phyloP scores from a whole-genome alignment of 2,888 invertebrate genomes.

The Phyllotreta striolata region DNA sequence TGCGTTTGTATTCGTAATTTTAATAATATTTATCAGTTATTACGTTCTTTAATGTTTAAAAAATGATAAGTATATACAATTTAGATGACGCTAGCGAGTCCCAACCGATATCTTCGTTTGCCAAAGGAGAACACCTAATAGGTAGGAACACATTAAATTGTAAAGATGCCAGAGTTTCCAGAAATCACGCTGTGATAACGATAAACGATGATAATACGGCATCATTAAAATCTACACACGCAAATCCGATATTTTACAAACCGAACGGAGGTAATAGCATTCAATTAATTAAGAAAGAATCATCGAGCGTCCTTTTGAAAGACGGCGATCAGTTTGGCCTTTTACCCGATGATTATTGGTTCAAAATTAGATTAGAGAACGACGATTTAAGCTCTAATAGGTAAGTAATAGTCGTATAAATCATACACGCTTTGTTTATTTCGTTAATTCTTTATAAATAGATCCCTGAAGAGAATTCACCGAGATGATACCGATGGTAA shows the following conservation, averaged over 20 bases:
- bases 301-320: conserved; percentile 53
- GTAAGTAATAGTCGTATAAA: no score
- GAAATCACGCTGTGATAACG: conserved; percentile 63
- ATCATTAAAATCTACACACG: conserved; percentile 62
- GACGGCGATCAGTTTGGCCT: conserved; percentile 66
- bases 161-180: conserved; percentile 64
- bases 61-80: conserved; percentile 18
- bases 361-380: conserved; percentile 44
- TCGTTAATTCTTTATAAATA: no score
- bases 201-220: conserved; percentile 58
- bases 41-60: no score
- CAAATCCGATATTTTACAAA: conserved; percentile 66
- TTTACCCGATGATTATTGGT: conserved; percentile 64
- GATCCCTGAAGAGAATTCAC: not conserved
- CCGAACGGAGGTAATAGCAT: conserved; percentile 52
- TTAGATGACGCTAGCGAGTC: conserved; percentile 30
- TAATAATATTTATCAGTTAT: no score
- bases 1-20: no score
- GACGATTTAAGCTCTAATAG: not conserved
- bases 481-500: not conserved
- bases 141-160: conserved; percentile 39
- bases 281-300: conserved; percentile 59
- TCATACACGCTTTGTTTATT: no score
- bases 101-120: conserved; percentile 16
- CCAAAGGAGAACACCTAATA: conserved; percentile 36